Evolutionary conservation across 2,797 vertebrate species (phyloP).

Genomic region (Esox lucius): DNA sequence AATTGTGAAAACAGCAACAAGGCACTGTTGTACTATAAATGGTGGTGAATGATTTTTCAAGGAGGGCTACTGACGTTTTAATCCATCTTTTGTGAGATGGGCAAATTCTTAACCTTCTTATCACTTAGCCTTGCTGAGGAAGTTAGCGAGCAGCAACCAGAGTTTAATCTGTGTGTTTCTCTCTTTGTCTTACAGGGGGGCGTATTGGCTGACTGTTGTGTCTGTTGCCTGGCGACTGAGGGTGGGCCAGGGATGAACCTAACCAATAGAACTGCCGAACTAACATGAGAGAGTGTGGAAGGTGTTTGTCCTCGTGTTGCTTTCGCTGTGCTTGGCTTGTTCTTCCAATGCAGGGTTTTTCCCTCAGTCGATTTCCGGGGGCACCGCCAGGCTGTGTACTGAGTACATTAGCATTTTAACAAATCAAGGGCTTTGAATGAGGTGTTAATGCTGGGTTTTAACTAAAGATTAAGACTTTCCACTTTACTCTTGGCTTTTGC

Average conservation of each 20-base stretch:
- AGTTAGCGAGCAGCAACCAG: conserved; percentile 14
- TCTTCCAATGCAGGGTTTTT: not conserved
- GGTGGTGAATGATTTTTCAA: not conserved
- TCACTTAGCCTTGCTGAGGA: conserved; percentile 10
- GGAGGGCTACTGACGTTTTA: not conserved
- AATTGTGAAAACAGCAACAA: not conserved
- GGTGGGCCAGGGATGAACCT: conserved; percentile 4
- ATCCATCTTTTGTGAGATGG: not conserved
- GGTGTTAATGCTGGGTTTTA: not conserved
- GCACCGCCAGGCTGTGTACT: not conserved
- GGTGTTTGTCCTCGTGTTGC: not conserved
- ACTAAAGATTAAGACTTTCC: not conserved
- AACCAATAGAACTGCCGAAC: not conserved
- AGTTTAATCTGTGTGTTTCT: conserved; percentile 59
- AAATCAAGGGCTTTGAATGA: not conserved
- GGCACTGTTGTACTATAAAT: not conserved
- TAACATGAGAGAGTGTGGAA: conserved; percentile 1
- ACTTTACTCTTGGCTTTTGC: not conserved
- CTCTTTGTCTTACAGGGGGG: conserved; percentile 67
- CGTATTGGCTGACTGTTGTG: conserved; percentile 43
- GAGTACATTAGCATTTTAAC: not conserved
- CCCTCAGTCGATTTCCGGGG: not conserved
- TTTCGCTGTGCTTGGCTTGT: not conserved
- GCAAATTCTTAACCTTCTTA: not conserved
- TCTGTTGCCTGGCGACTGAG: conserved; percentile 44